Percentiles rank a stretch among this genome's conserved stretches.
These are phyloP conservation scores for Rhagonycha fulva DNA, from an alignment of 2,888 invertebrate genomes.

Conservation along the genomic window DNA sequence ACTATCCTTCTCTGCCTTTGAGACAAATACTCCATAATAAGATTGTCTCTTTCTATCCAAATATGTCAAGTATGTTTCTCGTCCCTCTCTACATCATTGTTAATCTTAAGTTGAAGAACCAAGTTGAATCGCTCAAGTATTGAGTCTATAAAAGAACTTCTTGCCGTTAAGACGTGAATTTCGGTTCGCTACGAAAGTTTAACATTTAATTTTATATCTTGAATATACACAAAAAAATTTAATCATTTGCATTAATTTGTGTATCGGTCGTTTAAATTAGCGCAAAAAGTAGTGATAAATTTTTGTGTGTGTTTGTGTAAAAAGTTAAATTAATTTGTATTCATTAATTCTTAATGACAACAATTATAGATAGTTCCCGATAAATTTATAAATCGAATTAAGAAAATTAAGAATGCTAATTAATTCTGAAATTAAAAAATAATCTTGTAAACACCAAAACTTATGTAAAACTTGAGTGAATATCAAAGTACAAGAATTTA, in stretches of 20 bases:
- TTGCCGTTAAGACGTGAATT: conserved; percentile 25
- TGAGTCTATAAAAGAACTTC: conserved; percentile 41
- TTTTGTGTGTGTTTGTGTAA: conserved; percentile 3
- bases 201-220: neutral
- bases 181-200: conserved; percentile 1
- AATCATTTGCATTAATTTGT: conserved; percentile 13
- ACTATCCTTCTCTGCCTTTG: conserved; percentile 19
- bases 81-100: conserved; percentile 50
- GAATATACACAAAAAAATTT: neutral
- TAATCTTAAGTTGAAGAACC: conserved; percentile 33
- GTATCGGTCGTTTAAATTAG: neutral
- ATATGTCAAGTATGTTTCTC: conserved; percentile 53
- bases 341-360: conserved; percentile 7
- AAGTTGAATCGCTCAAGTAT: conserved; percentile 28
- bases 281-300: conserved; percentile 1
- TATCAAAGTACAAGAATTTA: conserved; percentile 17
- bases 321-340: neutral
- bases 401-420: conserved; percentile 19
- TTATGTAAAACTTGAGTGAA: conserved; percentile 20
- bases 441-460: conserved; percentile 26
- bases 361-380: conserved; percentile 7
- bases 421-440: conserved; percentile 23
- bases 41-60: conserved; percentile 41
- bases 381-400: conserved; percentile 9
- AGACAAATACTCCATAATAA: conserved; percentile 15